Base-by-base conservation (phyloP, 2,888 invertebrate genomes). In the Mesoligia furuncula region DNA sequence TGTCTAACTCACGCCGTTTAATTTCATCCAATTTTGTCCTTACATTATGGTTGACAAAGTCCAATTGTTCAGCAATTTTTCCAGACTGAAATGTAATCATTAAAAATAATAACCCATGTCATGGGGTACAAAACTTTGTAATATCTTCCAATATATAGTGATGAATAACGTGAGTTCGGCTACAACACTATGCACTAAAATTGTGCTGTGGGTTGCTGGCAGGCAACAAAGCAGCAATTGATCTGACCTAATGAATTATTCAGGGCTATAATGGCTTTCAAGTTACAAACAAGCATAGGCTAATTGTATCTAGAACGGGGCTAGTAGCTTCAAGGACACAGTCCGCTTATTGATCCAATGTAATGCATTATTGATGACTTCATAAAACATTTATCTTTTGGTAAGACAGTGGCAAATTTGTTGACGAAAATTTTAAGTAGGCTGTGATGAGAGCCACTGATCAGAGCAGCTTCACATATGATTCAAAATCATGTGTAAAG, bases 11-110 rank as follows among this genome's bases (percentile, higher is more conserved):
- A 9, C 98, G 97, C 65, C 99, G 97, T 94, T 99, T 99, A 65
- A 99, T 97, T 96, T 99, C 99, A 92, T 99, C 99, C 81, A 99
- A 95, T 92, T 98, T 98, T 0, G 98, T 98, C 85, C 99, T 97
- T 0, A 99, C 98, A 90, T 98, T 97, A 93, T 99, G 99, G 91
- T 98, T 98, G 0, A 99, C 99, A 92, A 98, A 98, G 90, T 99
- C 98, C 77, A 99, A 95, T 91, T 99, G 98, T 82, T 98, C 97
- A 0, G 99, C 99, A 86, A 99, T 99, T 94, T 98, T 98, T 0
- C 99, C 99, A 85, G 98, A 98, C 99, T 99, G 95, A 9, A 96
- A 93, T 86, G 89, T 73, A 81, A 83, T 51, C 73, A 62, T 69
- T 36, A 24, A 57, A 15, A 79, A 9, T 11, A 77, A 42, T 65